Evolutionary conservation across 2,113 vertebrate species (phyloP).

Genomic region (Elanoides forficatus): DNA sequence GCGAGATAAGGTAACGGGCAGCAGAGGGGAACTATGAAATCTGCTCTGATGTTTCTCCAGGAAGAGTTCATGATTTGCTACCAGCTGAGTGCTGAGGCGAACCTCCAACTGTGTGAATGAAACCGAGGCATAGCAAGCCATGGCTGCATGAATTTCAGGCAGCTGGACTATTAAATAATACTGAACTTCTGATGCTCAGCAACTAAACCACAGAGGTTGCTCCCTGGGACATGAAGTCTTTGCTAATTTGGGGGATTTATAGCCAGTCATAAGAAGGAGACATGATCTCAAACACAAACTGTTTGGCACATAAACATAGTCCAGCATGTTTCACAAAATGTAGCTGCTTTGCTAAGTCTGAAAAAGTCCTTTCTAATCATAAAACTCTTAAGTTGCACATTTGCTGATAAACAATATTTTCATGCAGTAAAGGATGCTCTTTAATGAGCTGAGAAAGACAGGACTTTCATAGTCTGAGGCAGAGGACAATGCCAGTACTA

Average conservation of each 20-base stretch:
- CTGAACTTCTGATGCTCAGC: neutral
- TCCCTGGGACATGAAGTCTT: neutral
- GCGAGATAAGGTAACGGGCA: neutral
- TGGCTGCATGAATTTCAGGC: neutral
- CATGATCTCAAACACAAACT: neutral
- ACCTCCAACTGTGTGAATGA: neutral
- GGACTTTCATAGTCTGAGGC: neutral
- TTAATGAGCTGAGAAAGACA: neutral
- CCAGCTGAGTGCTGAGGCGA: neutral
- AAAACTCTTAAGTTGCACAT: neutral
- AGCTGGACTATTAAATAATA: neutral
- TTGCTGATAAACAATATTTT: neutral
- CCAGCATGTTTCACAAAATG: neutral
- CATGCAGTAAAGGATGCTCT: neutral
- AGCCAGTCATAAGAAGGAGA: neutral
- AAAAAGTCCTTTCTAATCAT: neutral
- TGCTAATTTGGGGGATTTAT: neutral
- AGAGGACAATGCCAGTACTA: neutral
- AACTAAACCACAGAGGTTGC: neutral
- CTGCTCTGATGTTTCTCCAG: neutral
- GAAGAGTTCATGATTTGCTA: neutral
- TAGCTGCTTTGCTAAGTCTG: neutral
- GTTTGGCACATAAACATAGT: neutral
- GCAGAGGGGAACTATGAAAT: neutral
- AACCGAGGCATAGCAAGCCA: neutral